These are phyloP conservation scores for Euplagia quadripunctaria DNA, from an alignment of 2,888 invertebrate species.

Conservation along the genomic window DNA sequence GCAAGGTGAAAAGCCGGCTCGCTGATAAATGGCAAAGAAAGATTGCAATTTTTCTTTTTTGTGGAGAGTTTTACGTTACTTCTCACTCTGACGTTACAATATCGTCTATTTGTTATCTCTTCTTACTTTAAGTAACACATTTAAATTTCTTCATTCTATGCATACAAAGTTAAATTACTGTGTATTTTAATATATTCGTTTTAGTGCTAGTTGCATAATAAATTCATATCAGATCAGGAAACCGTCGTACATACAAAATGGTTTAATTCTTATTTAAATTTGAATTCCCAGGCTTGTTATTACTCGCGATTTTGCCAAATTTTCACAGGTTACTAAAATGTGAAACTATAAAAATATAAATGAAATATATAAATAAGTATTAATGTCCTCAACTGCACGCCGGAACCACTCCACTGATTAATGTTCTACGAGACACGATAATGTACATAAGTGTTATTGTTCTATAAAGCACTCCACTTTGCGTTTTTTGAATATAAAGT, in stretches of 20 bases:
- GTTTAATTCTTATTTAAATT: no score
- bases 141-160: neutral
- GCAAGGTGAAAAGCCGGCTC: no score
- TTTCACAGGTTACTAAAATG: neutral
- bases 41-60: neutral
- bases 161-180: no score
- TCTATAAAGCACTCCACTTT: constrained; percentile 2
- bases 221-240: no score
- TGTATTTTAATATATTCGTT: no score
- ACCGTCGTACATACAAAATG: no score
- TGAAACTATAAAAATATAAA: neutral
- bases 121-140: neutral
- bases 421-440: constrained; percentile 2
- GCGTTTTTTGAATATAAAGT: constrained; percentile 5
- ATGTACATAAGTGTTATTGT: constrained; percentile 7
- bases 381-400: constrained; percentile 1
- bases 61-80: neutral
- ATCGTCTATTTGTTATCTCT: no score
- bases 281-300: neutral
- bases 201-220: no score
- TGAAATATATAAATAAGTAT: neutral
- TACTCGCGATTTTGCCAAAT: neutral
- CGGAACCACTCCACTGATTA: constrained; percentile 12
- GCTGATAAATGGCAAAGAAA: no score
- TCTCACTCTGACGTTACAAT: no score